Base-by-base conservation (phyloP, 2,113 vertebrate genomes). In the Podarcis raffonei region DNA sequence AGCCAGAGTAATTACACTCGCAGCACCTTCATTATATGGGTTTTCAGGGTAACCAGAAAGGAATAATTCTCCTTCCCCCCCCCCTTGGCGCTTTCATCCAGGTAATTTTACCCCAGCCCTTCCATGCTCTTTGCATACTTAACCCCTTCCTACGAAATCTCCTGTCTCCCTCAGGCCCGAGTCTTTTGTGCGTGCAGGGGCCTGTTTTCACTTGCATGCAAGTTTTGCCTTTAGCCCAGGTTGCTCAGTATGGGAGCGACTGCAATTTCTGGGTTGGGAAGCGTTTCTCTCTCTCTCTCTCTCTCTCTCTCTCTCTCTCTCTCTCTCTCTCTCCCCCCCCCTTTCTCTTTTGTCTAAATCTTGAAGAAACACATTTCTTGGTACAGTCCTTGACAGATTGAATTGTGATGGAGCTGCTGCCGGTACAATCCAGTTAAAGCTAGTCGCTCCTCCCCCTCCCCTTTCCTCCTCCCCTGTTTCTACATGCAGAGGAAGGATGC, bases 1-100 rank as follows among this genome's bases (percentile, higher is more conserved):
- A 96, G 94, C 91, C 88, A 92, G 30, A 65, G 92, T 96, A 95
- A 96, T 96, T 96, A 94, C 93, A 89, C 96, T 93, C 90, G 84
- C 80, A 91, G 94, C 96, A 94, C 96, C 94, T 96, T 95, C 95
- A 95, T 97, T 97, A 94, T 93, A 96, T 96, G 95, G 94, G 94
- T 93, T 95, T 95, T 96, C 94, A 94, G 95, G 93, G 93, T 95
- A 95, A 96, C 94, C 95, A 95, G 96, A 93, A 94, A 95, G 96
- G 93, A 95, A 92, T 88, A 88, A 94, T 95, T 95, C 94, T 94
- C 92, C 2, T 1, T 86, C 48, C 59, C 91, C 88, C 88, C 53
- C 22, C 57, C 90, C 90, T 90, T 78, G 20, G 57, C 62, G 6
- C 25, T 57, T 57, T 66, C 39, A 81, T 89, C 74, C 84, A 5